Percentiles rank a stretch among this genome's conserved stretches.
Conservation (phyloP, 2,113 vertebrate species). For the Coptodon bakossiorum region DNA sequence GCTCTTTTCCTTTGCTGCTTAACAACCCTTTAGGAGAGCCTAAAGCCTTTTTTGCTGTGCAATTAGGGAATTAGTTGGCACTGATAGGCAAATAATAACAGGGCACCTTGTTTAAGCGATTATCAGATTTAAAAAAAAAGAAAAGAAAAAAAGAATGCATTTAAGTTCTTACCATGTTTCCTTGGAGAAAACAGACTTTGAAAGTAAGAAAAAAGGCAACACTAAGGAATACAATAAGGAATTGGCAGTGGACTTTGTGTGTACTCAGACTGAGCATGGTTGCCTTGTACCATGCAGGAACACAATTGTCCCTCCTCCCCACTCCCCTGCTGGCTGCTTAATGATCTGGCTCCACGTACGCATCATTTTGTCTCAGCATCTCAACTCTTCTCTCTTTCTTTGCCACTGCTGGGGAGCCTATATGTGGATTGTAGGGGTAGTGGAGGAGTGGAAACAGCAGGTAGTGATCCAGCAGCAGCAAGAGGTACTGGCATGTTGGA, state of each 20-base stretch:
- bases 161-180: background rate
- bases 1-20: background rate
- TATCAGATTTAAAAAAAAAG: background rate
- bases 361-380: background rate
- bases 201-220: background rate
- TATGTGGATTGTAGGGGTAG: background rate
- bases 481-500: background rate
- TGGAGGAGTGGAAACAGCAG: background rate
- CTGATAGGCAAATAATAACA: background rate
- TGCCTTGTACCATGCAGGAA: background rate
- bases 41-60: background rate
- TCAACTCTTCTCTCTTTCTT: background rate
- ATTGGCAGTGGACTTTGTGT: background rate
- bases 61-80: background rate
- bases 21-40: background rate
- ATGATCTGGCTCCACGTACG: background rate
- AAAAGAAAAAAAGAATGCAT: background rate
- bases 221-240: background rate
- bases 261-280: background rate
- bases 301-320: background rate
- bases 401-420: background rate
- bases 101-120: background rate
- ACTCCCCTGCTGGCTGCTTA: background rate
- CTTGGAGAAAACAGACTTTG: background rate
- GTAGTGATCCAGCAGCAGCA: background rate